Evolutionary conservation across 2,888 invertebrate species (phyloP).

Genomic region (Cephus pygmeus): DNA sequence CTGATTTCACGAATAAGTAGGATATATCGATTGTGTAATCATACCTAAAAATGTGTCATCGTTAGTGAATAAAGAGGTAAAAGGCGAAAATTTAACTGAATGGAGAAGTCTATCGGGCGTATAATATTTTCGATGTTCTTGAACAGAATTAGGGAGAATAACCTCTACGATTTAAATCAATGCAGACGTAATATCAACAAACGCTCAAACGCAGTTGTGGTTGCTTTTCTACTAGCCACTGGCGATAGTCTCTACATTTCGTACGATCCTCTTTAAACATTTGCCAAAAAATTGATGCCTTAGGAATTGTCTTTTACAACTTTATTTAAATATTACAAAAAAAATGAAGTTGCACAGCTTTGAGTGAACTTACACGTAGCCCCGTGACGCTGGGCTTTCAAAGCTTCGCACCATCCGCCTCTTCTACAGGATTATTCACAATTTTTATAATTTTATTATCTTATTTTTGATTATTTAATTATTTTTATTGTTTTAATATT

Average conservation of each 20-base stretch:
- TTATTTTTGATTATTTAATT: no score
- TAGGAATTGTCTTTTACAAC: no score
- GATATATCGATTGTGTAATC: neutral
- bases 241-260: neutral
- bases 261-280: neutral
- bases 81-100: neutral
- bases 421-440: no score
- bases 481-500: no score
- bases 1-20: neutral
- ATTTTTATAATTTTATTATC: no score
- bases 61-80: neutral
- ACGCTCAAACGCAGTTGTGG: neutral
- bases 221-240: neutral
- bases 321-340: no score
- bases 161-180: conserved; percentile 41
- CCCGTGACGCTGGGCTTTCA: no score
- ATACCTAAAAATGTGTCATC: neutral
- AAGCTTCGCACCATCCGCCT: no score
- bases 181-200: conserved; percentile 38
- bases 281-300: no score
- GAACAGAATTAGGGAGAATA: conserved; percentile 24
- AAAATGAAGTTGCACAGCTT: no score
- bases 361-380: no score
- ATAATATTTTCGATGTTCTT: conserved; percentile 36
- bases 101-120: conserved; percentile 23